Conservation (phyloP, 1,140 invertebrate species). For the Drosophila pectinifera region DNA sequence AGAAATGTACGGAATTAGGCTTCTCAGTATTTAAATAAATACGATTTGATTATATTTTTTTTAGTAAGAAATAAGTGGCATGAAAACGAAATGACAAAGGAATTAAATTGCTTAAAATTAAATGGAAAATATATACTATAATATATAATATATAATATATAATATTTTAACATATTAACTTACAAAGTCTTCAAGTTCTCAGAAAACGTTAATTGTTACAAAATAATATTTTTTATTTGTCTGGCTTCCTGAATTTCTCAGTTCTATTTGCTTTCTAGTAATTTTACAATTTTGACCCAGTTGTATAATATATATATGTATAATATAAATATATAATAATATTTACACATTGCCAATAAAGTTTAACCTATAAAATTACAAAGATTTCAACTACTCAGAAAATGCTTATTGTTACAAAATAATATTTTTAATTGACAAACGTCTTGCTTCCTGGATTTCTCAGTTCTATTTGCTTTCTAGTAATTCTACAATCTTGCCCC, state of each 20-base stretch:
- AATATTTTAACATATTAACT: not conserved
- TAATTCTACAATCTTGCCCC: constrained; percentile 22
- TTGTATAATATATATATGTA: too few species aligned
- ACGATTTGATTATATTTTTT: not conserved
- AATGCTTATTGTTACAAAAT: not conserved
- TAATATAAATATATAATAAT: too few species aligned
- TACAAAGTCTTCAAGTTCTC: not conserved
- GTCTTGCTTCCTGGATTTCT: not conserved
- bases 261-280: not conserved
- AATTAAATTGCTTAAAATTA: not conserved
- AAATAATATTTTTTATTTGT: not conserved
- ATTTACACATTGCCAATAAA: too few species aligned
- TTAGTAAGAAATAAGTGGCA: too few species aligned
- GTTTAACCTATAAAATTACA: not conserved
- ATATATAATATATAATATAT: not conserved
- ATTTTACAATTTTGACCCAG: constrained; percentile 19
- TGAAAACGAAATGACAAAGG: not conserved
- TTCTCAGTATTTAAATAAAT: not conserved
- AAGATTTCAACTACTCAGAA: not conserved
- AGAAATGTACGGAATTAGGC: not conserved
- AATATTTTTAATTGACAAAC: not conserved
- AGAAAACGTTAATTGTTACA: not conserved
- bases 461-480: not conserved
- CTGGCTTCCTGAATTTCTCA: not conserved
- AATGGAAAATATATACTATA: not conserved